These are phyloP conservation scores for Holcopasites calliopsidis DNA, from an alignment of 1,140 invertebrate genomes.

Conservation along the genomic window DNA sequence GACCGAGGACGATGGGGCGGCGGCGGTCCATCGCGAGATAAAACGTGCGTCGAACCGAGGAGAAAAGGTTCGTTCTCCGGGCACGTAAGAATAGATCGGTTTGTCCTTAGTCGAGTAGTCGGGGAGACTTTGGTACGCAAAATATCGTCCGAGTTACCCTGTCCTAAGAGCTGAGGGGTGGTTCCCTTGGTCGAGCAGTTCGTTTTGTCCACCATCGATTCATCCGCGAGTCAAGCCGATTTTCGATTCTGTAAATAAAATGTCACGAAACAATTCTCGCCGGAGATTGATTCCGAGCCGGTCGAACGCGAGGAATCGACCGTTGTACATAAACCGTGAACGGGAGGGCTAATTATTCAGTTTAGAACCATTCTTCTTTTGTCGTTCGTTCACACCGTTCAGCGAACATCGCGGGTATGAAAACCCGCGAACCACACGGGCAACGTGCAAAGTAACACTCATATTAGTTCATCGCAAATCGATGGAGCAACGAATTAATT, in stretches of 20 bases:
- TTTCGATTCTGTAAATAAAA: slow-evolving; percentile 49
- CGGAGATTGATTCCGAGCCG: too few species aligned
- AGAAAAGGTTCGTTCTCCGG: too few species aligned
- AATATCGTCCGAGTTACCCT: slow-evolving; percentile 1
- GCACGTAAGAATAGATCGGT: too few species aligned
- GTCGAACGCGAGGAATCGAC: too few species aligned
- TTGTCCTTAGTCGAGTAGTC: neutral
- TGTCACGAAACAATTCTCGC: too few species aligned
- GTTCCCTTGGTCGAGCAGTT: slow-evolving; percentile 25
- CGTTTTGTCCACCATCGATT: slow-evolving; percentile 22
- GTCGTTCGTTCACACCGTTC: neutral
- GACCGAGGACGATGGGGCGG: neutral
- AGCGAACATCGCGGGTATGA: neutral
- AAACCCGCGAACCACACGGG: slow-evolving; percentile 53
- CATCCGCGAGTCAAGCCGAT: slow-evolving; percentile 4
- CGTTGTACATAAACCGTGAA: too few species aligned
- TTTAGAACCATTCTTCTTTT: neutral
- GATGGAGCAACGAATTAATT: neutral
- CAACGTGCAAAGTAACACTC: slow-evolving; percentile 72
- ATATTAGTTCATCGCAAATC: neutral
- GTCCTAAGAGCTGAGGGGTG: neutral
- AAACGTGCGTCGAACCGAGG: slow-evolving; percentile 21
- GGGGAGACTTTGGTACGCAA: neutral
- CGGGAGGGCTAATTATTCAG: neutral
- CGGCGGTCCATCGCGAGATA: neutral